phyloP scores from a whole-genome alignment of 2,797 vertebrate species.

The Poecilia velifera region DNA sequence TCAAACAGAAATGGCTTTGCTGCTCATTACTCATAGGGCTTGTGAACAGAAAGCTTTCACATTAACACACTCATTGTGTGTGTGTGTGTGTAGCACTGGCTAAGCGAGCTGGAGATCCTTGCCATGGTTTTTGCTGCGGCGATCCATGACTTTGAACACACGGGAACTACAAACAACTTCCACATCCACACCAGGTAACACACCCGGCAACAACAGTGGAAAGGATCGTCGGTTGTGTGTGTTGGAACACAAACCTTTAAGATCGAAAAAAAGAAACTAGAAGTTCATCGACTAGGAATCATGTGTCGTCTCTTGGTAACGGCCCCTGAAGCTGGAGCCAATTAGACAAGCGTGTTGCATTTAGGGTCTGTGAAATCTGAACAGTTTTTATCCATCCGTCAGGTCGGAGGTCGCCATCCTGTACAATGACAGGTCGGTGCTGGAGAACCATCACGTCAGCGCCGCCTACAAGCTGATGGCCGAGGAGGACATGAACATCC shows the following conservation, averaged over 20 bases:
- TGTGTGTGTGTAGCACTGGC: conserved; percentile 87
- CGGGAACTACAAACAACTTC: conserved; percentile 98
- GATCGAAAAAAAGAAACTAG: not conserved
- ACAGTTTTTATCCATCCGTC: conserved; percentile 7
- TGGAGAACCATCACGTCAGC: conserved; percentile 98
- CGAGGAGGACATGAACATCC: conserved; percentile 98
- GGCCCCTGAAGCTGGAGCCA: not conserved
- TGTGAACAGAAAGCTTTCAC: not conserved
- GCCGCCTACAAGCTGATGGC: conserved; percentile 97
- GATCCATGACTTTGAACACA: conserved; percentile 97
- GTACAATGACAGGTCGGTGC: conserved; percentile 97
- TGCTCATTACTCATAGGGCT: not conserved
- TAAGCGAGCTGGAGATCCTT: conserved; percentile 98
- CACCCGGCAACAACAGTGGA: not conserved
- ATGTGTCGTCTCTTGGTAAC: not conserved
- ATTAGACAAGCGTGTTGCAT: not conserved
- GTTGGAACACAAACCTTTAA: not conserved
- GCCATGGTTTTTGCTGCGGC: conserved; percentile 98
- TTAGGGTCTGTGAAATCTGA: not conserved
- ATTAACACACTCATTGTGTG: not conserved
- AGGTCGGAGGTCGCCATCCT: conserved; percentile 96
- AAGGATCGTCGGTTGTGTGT: not conserved
- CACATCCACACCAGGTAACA: conserved; percentile 94
- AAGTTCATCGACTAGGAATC: not conserved
- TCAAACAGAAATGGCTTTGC: not conserved